Percentiles rank a stretch among this genome's conserved stretches.
These are phyloP conservation scores for Atethmia centrago DNA, from an alignment of 2,888 invertebrate genomes.

Conservation along the genomic window DNA sequence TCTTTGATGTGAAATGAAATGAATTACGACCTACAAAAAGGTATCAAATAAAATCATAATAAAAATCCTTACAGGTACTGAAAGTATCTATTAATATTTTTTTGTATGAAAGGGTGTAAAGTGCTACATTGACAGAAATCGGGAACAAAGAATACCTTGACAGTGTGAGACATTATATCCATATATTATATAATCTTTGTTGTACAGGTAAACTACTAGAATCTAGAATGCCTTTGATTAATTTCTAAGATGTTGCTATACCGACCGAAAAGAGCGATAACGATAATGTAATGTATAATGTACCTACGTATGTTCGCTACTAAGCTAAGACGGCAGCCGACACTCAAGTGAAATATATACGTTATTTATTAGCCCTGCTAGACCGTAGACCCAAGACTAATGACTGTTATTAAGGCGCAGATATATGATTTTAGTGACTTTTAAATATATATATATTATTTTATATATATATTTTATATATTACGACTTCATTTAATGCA, in stretches of 20 bases:
- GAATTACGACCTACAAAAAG: not conserved
- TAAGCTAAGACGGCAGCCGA: conserved; percentile 23
- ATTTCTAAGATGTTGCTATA: conserved; percentile 7
- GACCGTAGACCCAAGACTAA: conserved; percentile 24
- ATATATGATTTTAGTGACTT: too few species aligned
- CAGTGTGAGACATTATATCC: not conserved
- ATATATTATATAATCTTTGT: not conserved
- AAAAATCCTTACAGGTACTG: not conserved
- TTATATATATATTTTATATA: too few species aligned
- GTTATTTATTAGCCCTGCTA: conserved; percentile 44
- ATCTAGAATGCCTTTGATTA: conserved; percentile 5
- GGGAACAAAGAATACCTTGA: not conserved
- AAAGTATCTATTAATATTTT: not conserved
- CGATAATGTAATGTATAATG: conserved; percentile 17
- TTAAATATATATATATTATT: too few species aligned
- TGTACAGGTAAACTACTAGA: not conserved
- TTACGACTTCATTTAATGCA: too few species aligned
- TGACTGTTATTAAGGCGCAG: conserved; percentile 43
- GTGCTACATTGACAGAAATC: not conserved
- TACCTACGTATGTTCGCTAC: conserved; percentile 11
- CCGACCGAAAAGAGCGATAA: not conserved
- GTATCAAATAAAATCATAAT: conserved; percentile 18
- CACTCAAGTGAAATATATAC: conserved; percentile 33
- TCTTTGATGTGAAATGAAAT: conserved; percentile 42
- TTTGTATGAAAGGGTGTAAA: not conserved